Conservation (phyloP, 2,888 invertebrate species). For the Steinernema carpocapsae region DNA sequence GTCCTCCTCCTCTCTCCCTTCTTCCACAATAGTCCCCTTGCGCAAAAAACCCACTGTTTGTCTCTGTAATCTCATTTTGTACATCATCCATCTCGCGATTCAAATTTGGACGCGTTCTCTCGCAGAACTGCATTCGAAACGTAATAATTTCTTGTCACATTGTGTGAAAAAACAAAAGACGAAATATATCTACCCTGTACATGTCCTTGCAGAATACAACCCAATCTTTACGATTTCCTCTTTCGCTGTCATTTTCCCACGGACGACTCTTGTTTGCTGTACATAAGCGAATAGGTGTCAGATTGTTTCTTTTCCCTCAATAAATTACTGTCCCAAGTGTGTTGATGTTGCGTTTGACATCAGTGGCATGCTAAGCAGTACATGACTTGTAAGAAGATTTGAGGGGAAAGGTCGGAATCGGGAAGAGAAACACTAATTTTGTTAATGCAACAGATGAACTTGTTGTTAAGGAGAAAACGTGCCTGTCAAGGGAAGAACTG, state of each 20-base stretch:
- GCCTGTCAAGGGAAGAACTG: too few species aligned
- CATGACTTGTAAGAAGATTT: background rate
- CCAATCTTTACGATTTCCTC: conserved; percentile 15
- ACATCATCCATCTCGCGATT: background rate
- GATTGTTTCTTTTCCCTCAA: conserved; percentile 30
- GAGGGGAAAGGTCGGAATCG: background rate
- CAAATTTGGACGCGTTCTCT: background rate
- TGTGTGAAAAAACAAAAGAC: background rate
- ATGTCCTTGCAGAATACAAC: conserved; percentile 3
- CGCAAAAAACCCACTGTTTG: background rate
- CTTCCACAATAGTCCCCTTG: too few species aligned
- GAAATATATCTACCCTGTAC: conserved; percentile 29
- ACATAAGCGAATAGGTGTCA: conserved; percentile 34
- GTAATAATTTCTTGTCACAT: conserved; percentile 23
- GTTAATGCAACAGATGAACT: background rate
- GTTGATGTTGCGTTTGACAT: background rate
- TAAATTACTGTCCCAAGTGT: conserved; percentile 32
- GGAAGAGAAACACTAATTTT: background rate
- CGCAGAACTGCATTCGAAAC: background rate
- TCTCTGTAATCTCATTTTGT: background rate
- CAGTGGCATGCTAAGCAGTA: background rate
- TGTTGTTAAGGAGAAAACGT: too few species aligned
- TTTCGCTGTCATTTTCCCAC: conserved; percentile 15
- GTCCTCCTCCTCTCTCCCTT: too few species aligned
- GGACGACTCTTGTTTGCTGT: conserved; percentile 35